phyloP scores from a whole-genome alignment of 2,797 vertebrate species.

The Phrynocephalus guinanensis region DNA sequence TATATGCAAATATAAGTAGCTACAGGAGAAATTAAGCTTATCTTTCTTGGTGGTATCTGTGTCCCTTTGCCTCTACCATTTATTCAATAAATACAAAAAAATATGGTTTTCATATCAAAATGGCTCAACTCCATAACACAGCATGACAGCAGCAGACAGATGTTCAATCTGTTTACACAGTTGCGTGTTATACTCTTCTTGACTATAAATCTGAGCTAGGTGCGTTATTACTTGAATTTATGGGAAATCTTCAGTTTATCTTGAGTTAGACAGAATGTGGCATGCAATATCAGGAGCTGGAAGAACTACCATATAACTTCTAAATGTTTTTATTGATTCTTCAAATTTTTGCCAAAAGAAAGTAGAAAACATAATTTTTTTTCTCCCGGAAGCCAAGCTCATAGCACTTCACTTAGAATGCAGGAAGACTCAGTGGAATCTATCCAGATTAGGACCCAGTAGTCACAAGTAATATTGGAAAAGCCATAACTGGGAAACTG shows the following conservation, averaged over 20 bases:
- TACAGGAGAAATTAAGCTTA: constrained; percentile 2
- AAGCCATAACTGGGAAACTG: no score
- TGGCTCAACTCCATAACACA: background rate
- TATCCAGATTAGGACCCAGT: background rate
- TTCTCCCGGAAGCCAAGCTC: no score
- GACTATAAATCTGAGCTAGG: background rate
- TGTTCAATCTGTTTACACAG: background rate
- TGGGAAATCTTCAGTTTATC: background rate
- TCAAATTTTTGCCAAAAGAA: background rate
- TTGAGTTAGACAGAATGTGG: background rate
- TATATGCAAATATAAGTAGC: background rate
- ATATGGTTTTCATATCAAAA: constrained; percentile 19
- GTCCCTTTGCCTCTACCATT: background rate
- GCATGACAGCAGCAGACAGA: background rate
- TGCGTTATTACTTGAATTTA: background rate
- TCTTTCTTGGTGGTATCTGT: background rate
- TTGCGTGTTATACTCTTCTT: background rate
- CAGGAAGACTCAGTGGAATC: background rate
- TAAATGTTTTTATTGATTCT: background rate
- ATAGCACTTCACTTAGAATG: background rate
- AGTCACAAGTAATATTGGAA: background rate
- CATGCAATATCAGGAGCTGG: background rate
- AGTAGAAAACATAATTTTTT: background rate
- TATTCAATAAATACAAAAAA: constrained; percentile 7
- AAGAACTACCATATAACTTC: background rate